Conservation (phyloP, 2,797 vertebrate genomes). For the Lepus oiostolus region DNA sequence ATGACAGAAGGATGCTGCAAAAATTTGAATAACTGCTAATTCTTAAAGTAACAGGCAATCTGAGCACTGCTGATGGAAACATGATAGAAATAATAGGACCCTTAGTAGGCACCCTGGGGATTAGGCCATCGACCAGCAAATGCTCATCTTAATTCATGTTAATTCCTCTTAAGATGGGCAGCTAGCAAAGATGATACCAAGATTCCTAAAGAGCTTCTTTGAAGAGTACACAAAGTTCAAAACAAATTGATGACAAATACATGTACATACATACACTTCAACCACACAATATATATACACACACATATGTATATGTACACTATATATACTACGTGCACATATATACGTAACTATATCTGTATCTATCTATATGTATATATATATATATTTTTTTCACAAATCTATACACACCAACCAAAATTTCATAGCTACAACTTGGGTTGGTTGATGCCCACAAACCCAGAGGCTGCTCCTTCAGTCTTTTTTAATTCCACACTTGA, state of each 20-base stretch:
- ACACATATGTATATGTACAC: too few relatives aligned
- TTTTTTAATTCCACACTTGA: not conserved
- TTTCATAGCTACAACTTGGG: not conserved
- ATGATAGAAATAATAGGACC: fast-evolving
- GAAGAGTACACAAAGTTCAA: not conserved
- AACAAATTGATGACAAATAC: not conserved
- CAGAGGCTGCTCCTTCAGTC: not conserved
- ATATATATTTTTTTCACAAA: too few relatives aligned
- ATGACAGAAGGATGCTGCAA: not conserved
- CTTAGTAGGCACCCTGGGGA: not conserved
- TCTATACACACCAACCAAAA: not conserved
- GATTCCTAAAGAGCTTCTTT: not conserved
- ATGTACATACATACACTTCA: too few relatives aligned
- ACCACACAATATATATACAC: too few relatives aligned
- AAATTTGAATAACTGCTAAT: not conserved
- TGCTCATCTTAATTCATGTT: not conserved
- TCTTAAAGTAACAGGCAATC: not conserved
- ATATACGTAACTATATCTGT: too few relatives aligned
- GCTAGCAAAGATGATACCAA: not conserved
- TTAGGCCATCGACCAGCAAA: not conserved
- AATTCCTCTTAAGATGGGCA: not conserved
- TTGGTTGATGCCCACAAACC: not conserved
- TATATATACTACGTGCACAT: too few relatives aligned
- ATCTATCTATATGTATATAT: too few relatives aligned
- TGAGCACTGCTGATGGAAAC: not conserved